Conservation (phyloP, 2,113 vertebrate genomes). For the Forbesichthys papilliferus region DNA sequence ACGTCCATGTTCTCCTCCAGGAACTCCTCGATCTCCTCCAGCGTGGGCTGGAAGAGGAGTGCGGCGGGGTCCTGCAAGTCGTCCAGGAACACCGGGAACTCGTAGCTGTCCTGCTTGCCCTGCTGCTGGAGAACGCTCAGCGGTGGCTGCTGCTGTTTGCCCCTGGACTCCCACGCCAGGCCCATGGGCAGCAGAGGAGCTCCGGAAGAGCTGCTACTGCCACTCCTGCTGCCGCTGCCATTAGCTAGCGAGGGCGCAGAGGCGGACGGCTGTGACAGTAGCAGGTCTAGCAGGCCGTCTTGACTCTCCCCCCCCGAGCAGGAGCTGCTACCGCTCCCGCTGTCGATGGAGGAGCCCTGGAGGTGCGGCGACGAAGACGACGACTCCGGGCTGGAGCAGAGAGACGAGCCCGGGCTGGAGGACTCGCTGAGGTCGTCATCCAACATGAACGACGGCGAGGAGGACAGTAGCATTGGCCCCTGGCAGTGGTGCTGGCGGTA, state of each 20-base stretch:
- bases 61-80: slow-evolving; percentile 84
- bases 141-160: slow-evolving; percentile 61
- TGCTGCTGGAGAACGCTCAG: slow-evolving; percentile 52
- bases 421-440: slow-evolving; percentile 93
- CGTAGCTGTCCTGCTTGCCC: slow-evolving; percentile 85
- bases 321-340: slow-evolving; percentile 62
- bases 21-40: slow-evolving; percentile 99
- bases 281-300: slow-evolving; percentile 90
- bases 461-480: slow-evolving; percentile 75
- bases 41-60: slow-evolving; percentile 92
- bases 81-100: slow-evolving; percentile 84
- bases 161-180: slow-evolving; percentile 84
- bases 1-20: slow-evolving; percentile 95
- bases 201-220: slow-evolving; percentile 29
- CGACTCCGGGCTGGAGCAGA: slow-evolving; percentile 83
- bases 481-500: slow-evolving; percentile 70
- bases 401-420: slow-evolving; percentile 88
- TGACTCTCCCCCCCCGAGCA: slow-evolving; percentile 87
- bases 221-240: slow-evolving; percentile 9
- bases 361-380: slow-evolving; percentile 31
- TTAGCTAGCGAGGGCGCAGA: slow-evolving; percentile 74
- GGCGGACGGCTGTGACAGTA: slow-evolving; percentile 87
- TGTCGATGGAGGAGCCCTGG: slow-evolving; percentile 56
- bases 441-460: slow-evolving; percentile 82
- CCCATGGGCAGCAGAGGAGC: slow-evolving; percentile 65